These are phyloP conservation scores for Drosophila kanapiae DNA, from an alignment of 1,140 invertebrate genomes.

Conservation along the genomic window DNA sequence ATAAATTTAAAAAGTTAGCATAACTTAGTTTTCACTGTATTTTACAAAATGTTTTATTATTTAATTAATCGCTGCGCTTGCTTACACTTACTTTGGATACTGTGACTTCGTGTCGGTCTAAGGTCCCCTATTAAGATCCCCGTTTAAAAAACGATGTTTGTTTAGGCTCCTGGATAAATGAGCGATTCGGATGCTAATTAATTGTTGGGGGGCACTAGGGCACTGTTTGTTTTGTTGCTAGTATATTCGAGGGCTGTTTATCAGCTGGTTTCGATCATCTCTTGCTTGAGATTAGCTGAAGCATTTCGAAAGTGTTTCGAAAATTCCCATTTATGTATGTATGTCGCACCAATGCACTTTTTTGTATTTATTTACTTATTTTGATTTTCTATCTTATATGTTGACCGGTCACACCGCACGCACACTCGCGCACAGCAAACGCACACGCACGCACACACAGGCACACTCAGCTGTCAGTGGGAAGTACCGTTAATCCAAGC, in stretches of 20 bases:
- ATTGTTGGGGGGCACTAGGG: constrained; percentile 50
- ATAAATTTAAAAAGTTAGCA: too few species aligned
- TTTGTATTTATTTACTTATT: constrained; percentile 1
- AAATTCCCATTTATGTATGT: neutral
- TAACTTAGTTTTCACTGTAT: neutral
- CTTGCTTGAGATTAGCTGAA: constrained; percentile 11
- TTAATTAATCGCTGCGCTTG: constrained; percentile 44
- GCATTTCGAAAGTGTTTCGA: constrained; percentile 17
- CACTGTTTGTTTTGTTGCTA: constrained; percentile 41
- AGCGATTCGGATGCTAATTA: constrained; percentile 72
- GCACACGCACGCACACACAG: constrained; percentile 5
- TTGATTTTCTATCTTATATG: neutral
- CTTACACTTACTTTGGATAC: constrained; percentile 39
- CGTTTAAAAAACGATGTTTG: constrained; percentile 42
- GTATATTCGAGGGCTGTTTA: constrained; percentile 27
- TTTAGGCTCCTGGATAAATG: constrained; percentile 53
- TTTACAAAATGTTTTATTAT: constrained; percentile 28
- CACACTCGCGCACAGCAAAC: constrained; percentile 23
- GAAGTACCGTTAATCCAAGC: constrained; percentile 31
- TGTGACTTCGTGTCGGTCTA: constrained; percentile 2
- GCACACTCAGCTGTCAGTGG: constrained; percentile 4
- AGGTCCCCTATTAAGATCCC: constrained; percentile 14
- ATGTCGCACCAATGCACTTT: constrained; percentile 14
- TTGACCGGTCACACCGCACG: constrained; percentile 54
- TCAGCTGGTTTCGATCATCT: constrained; percentile 60